A percentile compares a stretch with the other conserved stretches of the same genome.
Evolutionary conservation across 2,888 invertebrate species (phyloP).

Genomic region (Linyphia triangularis): DNA sequence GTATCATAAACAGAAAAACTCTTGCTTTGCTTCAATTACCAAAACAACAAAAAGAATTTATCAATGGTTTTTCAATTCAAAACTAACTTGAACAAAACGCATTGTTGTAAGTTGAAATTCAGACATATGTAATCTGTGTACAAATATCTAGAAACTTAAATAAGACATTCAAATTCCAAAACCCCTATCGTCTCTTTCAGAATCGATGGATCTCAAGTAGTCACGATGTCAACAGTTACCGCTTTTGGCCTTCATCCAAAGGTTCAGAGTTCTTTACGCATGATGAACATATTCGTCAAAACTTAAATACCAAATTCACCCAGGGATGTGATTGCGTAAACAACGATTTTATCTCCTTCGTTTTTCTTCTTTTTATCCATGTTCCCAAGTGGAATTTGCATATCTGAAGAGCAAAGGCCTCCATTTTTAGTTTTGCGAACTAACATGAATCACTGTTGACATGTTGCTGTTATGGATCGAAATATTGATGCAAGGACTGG

Average conservation of each 20-base stretch:
- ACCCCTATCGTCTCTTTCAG: background rate
- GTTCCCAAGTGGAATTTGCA: conserved; percentile 13
- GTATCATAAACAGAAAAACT: no score
- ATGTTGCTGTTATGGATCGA: background rate
- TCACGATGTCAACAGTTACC: background rate
- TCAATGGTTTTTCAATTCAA: no score
- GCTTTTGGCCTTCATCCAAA: conserved; percentile 35
- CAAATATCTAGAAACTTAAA: no score
- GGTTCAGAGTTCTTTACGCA: conserved; percentile 2
- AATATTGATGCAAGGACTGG: background rate
- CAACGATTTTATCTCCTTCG: conserved; percentile 21
- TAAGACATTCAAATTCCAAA: no score
- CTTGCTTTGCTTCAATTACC: no score
- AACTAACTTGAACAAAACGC: no score
- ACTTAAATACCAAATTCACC: conserved; percentile 2
- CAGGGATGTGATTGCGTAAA: conserved; percentile 1
- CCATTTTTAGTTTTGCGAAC: background rate
- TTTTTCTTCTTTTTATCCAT: background rate
- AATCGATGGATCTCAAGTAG: conserved; percentile 15
- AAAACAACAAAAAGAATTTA: no score
- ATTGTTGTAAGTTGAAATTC: no score
- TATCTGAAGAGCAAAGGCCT: background rate
- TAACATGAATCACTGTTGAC: background rate
- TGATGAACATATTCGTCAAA: background rate
- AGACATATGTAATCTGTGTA: no score